phyloP scores from a whole-genome alignment of 2,888 invertebrate species.

The Spialia ferax region DNA sequence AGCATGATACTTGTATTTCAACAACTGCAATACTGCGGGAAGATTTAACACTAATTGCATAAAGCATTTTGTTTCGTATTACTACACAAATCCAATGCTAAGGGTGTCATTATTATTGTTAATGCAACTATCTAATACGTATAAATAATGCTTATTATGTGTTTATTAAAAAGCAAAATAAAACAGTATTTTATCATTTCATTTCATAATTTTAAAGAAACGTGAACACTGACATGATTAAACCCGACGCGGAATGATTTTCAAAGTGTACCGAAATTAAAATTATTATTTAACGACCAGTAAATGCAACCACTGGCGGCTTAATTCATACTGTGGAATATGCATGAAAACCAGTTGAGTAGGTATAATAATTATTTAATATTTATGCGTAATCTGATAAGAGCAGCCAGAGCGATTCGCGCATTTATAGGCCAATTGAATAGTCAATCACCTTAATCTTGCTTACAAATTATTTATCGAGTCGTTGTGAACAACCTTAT shows the following conservation, averaged over 20 bases:
- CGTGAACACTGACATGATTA: too few species aligned
- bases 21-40: constrained; percentile 7
- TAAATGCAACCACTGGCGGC: constrained; percentile 34
- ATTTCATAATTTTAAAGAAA: too few species aligned
- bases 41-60: constrained; percentile 14
- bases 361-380: constrained; percentile 51
- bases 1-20: constrained; percentile 23
- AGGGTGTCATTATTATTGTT: too few species aligned
- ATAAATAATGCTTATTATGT: too few species aligned
- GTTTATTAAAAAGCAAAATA: too few species aligned
- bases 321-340: constrained; percentile 42
- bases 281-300: constrained; percentile 36
- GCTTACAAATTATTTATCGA: constrained; percentile 37
- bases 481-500: constrained; percentile 29
- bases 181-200: too few species aligned
- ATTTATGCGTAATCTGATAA: constrained; percentile 54
- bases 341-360: constrained; percentile 39
- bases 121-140: too few species aligned
- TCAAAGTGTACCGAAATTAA: constrained; percentile 33
- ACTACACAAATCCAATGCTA: constrained; percentile 28
- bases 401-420: constrained; percentile 50
- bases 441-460: constrained; percentile 40
- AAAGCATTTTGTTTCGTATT: constrained; percentile 17
- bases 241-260: too few species aligned
- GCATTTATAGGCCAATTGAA: constrained; percentile 54